Evolutionary conservation across 2,113 vertebrate genomes (phyloP).

Genomic region (Neolamprologus fasciatus): DNA sequence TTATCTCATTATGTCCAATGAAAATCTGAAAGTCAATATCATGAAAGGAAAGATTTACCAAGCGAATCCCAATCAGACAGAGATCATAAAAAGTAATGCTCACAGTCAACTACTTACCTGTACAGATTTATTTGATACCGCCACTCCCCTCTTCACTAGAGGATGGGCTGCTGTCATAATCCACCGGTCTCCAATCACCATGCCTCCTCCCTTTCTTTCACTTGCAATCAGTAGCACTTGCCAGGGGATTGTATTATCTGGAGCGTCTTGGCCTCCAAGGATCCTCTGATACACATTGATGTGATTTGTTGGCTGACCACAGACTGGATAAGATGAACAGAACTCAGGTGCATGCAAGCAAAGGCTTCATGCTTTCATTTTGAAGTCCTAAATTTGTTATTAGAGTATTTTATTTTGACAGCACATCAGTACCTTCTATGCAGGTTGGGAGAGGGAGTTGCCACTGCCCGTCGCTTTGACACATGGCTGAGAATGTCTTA

Average conservation of each 20-base stretch:
- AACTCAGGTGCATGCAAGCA: neutral
- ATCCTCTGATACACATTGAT: neutral
- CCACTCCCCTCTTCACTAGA: fast-evolving
- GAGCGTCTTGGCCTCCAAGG: constrained; percentile 31
- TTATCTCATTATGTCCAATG: too few species aligned
- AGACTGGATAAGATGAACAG: constrained; percentile 27
- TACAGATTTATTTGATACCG: fast-evolving
- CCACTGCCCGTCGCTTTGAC: neutral
- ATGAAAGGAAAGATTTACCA: too few species aligned
- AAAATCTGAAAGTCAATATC: too few species aligned
- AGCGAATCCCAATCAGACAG: too few species aligned
- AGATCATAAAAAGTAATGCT: neutral
- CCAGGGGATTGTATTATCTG: constrained; percentile 54
- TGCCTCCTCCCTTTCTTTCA: neutral
- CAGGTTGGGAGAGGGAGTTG: neutral
- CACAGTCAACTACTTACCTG: neutral
- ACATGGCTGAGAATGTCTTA: neutral
- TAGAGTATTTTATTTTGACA: neutral
- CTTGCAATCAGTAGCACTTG: constrained; percentile 25
- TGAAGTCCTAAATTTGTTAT: neutral
- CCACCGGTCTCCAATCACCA: constrained; percentile 63
- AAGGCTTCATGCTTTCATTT: neutral
- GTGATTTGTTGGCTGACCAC: constrained; percentile 24
- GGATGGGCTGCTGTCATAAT: constrained; percentile 56
- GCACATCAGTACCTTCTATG: neutral